Evolutionary conservation across 2,888 invertebrate species (phyloP).

Genomic region (Tenthredo notha): DNA sequence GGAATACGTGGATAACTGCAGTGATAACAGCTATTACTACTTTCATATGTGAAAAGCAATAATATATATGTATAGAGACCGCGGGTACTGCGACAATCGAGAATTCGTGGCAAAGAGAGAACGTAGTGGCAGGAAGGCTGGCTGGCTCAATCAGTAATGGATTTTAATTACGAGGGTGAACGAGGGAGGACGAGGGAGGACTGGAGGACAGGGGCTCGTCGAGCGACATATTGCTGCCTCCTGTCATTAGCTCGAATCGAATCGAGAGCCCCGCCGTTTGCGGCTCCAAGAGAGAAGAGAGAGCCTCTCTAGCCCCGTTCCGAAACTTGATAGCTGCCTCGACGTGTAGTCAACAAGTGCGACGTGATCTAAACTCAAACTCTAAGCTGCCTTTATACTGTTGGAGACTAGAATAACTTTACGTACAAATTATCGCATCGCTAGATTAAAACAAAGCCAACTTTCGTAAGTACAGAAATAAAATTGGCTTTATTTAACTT

Average conservation of each 20-base stretch:
- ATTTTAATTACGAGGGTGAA: conserved; percentile 55
- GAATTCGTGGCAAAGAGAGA: neutral
- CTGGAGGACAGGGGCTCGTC: conserved; percentile 31
- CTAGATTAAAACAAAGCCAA: neutral
- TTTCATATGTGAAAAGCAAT: neutral
- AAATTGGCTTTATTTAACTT: neutral
- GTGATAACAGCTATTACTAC: neutral
- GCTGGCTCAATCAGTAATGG: conserved; percentile 55
- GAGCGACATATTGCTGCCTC: conserved; percentile 56
- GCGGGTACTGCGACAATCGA: neutral
- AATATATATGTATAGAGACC: neutral
- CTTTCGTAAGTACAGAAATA: too few species aligned
- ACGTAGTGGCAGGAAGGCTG: neutral
- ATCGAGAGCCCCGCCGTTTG: conserved; percentile 48
- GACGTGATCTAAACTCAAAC: conserved; percentile 42
- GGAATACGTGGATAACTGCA: neutral
- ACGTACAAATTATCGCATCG: neutral
- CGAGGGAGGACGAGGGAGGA: conserved; percentile 22
- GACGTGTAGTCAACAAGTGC: conserved; percentile 51
- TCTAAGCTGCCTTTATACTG: neutral
- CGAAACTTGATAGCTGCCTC: conserved; percentile 47
- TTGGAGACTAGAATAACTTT: neutral
- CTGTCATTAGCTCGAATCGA: conserved; percentile 55
- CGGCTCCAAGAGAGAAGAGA: conserved; percentile 10
- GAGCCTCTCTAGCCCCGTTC: neutral